phyloP scores from a whole-genome alignment of 1,140 invertebrate genomes.

The Drosophila malerkotliana region DNA sequence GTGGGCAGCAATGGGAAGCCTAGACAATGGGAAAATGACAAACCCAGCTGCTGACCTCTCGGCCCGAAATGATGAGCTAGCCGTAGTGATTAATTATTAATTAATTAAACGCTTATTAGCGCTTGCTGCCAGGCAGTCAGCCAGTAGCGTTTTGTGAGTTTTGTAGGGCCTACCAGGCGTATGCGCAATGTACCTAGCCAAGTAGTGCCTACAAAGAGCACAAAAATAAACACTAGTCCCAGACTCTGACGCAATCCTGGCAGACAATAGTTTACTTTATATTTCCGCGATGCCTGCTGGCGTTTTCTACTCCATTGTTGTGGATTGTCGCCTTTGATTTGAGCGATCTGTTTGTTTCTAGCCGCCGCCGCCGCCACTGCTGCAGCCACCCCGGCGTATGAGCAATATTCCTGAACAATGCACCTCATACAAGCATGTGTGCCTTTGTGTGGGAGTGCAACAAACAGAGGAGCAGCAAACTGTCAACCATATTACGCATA shows the following conservation, averaged over 20 bases:
- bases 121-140: conserved; percentile 33
- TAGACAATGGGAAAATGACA: conserved; percentile 47
- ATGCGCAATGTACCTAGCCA: conserved; percentile 29
- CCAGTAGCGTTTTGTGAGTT: conserved; percentile 9
- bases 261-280: conserved; percentile 49
- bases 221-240: conserved; percentile 10
- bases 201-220: conserved; percentile 18
- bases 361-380: background rate
- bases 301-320: conserved; percentile 40
- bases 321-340: conserved; percentile 46
- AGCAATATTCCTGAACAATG: conserved; percentile 45
- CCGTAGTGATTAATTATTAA: conserved; percentile 74
- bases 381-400: conserved; percentile 6
- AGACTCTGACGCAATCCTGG: conserved; percentile 29
- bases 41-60: conserved; percentile 35
- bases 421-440: background rate
- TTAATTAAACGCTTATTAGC: conserved; percentile 73
- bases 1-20: conserved; percentile 31
- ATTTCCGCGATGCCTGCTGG: conserved; percentile 38
- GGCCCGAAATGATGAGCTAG: conserved; percentile 29
- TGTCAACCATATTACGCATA: conserved; percentile 56
- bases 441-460: conserved; percentile 14
- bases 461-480: conserved; percentile 4
- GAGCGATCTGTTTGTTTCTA: conserved; percentile 41
- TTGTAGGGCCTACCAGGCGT: conserved; percentile 18